Conservation (phyloP, 2,797 vertebrate genomes). For the Halcyon badia region DNA sequence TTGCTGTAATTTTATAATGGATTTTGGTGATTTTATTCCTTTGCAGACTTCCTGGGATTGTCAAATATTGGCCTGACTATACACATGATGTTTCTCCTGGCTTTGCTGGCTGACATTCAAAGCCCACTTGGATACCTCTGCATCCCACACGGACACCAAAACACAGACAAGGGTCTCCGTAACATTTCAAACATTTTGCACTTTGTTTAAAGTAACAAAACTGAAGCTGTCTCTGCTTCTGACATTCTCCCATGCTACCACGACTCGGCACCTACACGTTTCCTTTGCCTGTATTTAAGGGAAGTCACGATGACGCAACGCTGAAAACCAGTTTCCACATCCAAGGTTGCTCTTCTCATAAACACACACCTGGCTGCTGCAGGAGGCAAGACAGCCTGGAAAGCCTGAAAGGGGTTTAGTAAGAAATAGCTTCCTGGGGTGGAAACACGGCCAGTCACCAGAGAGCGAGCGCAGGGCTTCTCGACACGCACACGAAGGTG, state of each 20-base stretch:
- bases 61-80: background rate
- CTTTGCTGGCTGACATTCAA: background rate
- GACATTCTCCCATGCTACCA: background rate
- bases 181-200: background rate
- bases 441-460: background rate
- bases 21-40: slow-evolving; percentile 40
- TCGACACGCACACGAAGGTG: background rate
- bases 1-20: slow-evolving; percentile 18
- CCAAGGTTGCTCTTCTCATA: background rate
- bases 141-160: rapidly evolving
- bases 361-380: background rate
- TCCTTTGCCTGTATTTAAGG: background rate
- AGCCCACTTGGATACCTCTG: background rate
- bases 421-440: background rate
- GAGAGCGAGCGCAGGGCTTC: background rate
- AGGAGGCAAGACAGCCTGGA: background rate
- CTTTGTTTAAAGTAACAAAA: background rate
- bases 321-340: background rate
- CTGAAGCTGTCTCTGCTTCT: background rate
- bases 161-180: background rate
- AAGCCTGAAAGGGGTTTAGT: background rate
- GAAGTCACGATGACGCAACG: background rate
- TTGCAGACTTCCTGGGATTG: background rate
- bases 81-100: background rate
- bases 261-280: background rate